Conservation (phyloP, 2,797 vertebrate genomes). For the Phaenicophaeus curvirostris region DNA sequence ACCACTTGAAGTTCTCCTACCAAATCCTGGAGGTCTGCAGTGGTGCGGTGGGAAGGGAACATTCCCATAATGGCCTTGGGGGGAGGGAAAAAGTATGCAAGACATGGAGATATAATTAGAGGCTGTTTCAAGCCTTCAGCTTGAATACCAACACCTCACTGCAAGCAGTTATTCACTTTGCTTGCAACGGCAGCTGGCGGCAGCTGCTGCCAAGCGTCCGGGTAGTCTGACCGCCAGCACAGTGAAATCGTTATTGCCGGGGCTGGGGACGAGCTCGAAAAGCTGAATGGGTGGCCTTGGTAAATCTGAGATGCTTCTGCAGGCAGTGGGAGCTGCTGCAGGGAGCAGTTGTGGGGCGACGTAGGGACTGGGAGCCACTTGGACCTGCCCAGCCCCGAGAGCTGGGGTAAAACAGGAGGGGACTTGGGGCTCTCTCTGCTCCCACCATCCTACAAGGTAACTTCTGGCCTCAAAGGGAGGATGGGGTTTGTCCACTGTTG, state of each 20-base stretch:
- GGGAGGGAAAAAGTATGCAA: background rate
- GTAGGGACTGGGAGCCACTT: rapidly evolving
- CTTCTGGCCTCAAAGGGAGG: background rate
- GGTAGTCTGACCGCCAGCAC: background rate
- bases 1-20: background rate
- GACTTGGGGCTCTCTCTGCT: background rate
- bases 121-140: no score
- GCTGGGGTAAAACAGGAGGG: background rate
- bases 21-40: background rate
- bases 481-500: rapidly evolving
- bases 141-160: constrained; percentile 15
- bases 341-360: background rate
- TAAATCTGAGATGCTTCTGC: background rate
- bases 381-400: rapidly evolving
- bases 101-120: background rate
- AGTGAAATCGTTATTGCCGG: background rate
- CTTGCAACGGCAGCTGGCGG: background rate
- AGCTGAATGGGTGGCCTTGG: background rate
- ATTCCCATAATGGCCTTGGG: background rate
- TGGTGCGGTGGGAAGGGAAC: rapidly evolving
- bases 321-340: background rate
- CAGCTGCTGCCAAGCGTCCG: rapidly evolving
- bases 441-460: no score
- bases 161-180: background rate
- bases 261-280: background rate